Conservation (phyloP, 2,888 invertebrate species). For the Morpho achilles region DNA sequence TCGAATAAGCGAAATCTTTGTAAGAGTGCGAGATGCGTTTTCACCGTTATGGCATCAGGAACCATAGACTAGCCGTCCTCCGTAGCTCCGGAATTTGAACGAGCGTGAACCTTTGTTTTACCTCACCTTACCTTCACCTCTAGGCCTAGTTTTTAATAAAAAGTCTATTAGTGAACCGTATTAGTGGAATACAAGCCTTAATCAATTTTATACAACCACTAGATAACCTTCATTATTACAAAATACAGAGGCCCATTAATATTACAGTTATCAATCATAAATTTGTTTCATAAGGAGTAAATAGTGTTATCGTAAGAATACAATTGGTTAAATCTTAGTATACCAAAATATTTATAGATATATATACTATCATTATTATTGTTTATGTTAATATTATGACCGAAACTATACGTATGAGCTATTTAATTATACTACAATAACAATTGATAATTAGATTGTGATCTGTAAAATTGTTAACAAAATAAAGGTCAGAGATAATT, state of each 20-base stretch:
- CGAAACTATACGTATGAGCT: no score
- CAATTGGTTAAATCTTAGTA: not conserved
- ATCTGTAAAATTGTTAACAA: not conserved
- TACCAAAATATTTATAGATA: no score
- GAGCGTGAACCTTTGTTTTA: no score
- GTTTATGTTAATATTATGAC: no score
- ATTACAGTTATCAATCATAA: slow-evolving; percentile 25
- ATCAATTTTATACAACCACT: not conserved
- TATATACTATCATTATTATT: not conserved
- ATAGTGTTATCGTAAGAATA: slow-evolving; percentile 17
- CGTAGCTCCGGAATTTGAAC: no score
- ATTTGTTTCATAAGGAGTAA: slow-evolving; percentile 18
- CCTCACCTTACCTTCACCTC: no score
- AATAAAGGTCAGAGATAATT: not conserved
- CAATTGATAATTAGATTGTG: no score
- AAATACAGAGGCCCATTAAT: slow-evolving; percentile 25
- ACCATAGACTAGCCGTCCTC: no score
- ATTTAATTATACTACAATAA: no score
- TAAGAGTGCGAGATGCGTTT: no score
- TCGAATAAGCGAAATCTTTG: no score
- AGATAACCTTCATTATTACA: slow-evolving; percentile 31
- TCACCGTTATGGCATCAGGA: not conserved
- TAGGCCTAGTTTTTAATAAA: not conserved
- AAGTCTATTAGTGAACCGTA: not conserved
- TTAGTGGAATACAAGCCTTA: not conserved